Percentiles rank a stretch among this genome's conserved stretches.
Conservation (phyloP, 2,888 invertebrate genomes). For the Aleiodes testaceus region DNA sequence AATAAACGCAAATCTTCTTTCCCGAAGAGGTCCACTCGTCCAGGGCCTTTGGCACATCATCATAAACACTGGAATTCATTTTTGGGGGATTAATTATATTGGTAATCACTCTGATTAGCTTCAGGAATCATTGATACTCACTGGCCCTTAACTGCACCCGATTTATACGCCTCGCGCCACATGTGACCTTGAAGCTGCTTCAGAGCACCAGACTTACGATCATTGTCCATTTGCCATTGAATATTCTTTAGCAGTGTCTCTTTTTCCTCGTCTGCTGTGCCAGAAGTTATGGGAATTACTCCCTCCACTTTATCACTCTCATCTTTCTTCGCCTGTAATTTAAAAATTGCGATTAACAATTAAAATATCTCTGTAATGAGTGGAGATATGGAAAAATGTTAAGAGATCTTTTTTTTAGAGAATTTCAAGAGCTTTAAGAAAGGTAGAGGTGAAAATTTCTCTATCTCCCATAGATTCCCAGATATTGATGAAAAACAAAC, state of each 20-base stretch:
- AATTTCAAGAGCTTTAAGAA: too few species aligned
- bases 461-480: too few species aligned
- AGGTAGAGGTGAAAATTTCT: too few species aligned
- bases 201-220: slow-evolving; percentile 85
- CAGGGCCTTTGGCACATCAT: slow-evolving; percentile 86
- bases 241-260: slow-evolving; percentile 82
- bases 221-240: slow-evolving; percentile 86
- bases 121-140: slow-evolving; percentile 76
- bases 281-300: slow-evolving; percentile 75
- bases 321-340: slow-evolving; percentile 75
- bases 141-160: slow-evolving; percentile 89
- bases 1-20: slow-evolving; percentile 87
- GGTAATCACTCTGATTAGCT: not conserved
- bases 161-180: slow-evolving; percentile 89
- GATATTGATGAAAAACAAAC: too few species aligned
- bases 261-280: slow-evolving; percentile 76
- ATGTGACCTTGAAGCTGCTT: slow-evolving; percentile 94
- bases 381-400: too few species aligned
- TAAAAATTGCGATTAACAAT: not conserved
- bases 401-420: too few species aligned
- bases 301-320: slow-evolving; percentile 77
- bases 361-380: too few species aligned
- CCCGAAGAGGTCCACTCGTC: slow-evolving; percentile 82
- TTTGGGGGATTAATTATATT: too few species aligned
- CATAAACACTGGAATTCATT: slow-evolving; percentile 82